Percentiles rank a stretch among this genome's conserved stretches.
These are phyloP conservation scores for Nomia melanderi DNA, from an alignment of 1,140 invertebrate genomes.

Conservation along the genomic window DNA sequence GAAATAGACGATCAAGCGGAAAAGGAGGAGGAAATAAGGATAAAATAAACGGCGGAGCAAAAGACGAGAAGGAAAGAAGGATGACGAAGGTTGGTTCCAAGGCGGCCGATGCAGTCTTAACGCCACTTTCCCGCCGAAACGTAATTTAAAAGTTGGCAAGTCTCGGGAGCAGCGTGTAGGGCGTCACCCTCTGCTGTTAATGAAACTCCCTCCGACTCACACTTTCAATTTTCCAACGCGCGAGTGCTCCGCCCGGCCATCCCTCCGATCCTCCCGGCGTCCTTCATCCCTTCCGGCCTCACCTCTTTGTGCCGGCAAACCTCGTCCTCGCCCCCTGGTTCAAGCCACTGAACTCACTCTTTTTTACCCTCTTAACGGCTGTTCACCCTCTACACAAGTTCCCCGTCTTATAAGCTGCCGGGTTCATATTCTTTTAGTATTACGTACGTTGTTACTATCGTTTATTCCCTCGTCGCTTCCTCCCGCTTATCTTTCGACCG, in stretches of 20 bases:
- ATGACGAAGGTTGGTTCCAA: not conserved
- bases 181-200: slow-evolving; percentile 72
- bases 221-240: slow-evolving; percentile 76
- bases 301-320: too few relatives aligned
- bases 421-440: slow-evolving; percentile 51
- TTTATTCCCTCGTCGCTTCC: slow-evolving; percentile 22
- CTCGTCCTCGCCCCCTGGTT: not conserved
- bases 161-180: slow-evolving; percentile 25
- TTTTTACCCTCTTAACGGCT: slow-evolving; percentile 41
- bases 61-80: not conserved
- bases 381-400: slow-evolving; percentile 37
- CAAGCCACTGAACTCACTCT: not conserved
- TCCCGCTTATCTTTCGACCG: slow-evolving; percentile 23
- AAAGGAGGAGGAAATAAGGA: not conserved
- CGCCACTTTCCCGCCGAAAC: slow-evolving; percentile 71
- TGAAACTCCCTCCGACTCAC: slow-evolving; percentile 75
- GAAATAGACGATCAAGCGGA: too few relatives aligned
- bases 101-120: slow-evolving; percentile 49
- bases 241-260: slow-evolving; percentile 4
- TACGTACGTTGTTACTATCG: slow-evolving; percentile 35
- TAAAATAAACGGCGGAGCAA: not conserved
- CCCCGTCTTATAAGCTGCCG: slow-evolving; percentile 29
- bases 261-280: too few relatives aligned
- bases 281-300: too few relatives aligned
- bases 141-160: slow-evolving; percentile 80